These are phyloP conservation scores for Smittia aterrima DNA, from an alignment of 2,888 invertebrate genomes.

Conservation along the genomic window DNA sequence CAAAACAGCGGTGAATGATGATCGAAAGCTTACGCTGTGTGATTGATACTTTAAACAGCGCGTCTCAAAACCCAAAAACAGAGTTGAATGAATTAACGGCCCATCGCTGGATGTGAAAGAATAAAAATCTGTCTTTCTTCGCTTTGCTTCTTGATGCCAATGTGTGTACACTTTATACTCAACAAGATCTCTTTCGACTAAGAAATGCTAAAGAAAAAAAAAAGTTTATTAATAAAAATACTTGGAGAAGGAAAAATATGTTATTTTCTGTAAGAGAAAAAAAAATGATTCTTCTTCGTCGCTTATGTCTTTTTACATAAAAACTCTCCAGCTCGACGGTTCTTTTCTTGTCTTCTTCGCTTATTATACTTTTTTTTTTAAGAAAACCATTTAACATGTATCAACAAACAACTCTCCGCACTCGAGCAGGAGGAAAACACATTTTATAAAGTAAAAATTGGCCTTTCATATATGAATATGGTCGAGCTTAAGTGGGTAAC, in stretches of 20 bases:
- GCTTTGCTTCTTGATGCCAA: neutral
- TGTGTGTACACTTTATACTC: neutral
- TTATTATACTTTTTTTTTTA: constrained; percentile 18
- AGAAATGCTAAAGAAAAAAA: neutral
- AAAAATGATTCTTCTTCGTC: neutral
- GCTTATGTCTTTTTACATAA: constrained; percentile 2
- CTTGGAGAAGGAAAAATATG: constrained; percentile 10
- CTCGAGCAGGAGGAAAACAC: neutral
- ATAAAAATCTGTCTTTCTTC: neutral
- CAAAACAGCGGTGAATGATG: neutral
- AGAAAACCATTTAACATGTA: constrained; percentile 39
- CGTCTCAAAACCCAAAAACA: neutral
- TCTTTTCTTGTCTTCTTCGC: constrained; percentile 13
- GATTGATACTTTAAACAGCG: neutral
- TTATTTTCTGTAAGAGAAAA: neutral
- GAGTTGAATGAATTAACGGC: neutral
- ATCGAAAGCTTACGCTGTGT: neutral
- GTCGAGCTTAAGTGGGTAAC: neutral
- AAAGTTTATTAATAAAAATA: constrained; percentile 39
- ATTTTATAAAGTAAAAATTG: constrained; percentile 11
- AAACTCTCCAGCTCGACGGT: constrained; percentile 7
- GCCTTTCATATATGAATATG: neutral
- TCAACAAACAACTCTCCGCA: constrained; percentile 37
- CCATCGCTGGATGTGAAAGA: neutral
- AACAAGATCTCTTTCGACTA: neutral